A percentile compares a stretch with the other conserved stretches of the same genome.
Evolutionary conservation across 2,113 vertebrate genomes (phyloP).

Genomic region (Alethe castanea): DNA sequence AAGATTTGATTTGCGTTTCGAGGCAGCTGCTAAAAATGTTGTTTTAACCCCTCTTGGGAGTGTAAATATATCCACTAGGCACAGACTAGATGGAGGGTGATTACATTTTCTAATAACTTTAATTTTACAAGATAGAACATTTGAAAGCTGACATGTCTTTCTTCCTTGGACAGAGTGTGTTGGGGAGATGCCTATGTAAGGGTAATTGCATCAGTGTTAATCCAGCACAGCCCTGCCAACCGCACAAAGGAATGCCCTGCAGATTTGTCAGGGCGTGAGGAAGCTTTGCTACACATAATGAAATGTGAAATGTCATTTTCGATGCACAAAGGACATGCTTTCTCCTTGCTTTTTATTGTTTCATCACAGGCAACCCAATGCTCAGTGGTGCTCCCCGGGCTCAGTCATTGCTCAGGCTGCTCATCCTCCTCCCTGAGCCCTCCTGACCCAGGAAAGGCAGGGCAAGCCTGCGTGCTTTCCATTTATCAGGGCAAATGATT

Average conservation of each 20-base stretch:
- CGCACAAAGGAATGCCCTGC: neutral
- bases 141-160: neutral
- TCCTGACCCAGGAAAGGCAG: neutral
- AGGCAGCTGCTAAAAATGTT: constrained; percentile 42
- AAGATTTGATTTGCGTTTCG: neutral
- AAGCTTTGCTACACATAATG: neutral
- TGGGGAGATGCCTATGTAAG: neutral
- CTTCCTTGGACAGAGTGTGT: neutral
- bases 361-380: neutral
- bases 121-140: neutral
- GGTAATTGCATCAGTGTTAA: neutral
- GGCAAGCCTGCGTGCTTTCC: neutral
- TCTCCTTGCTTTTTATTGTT: neutral
- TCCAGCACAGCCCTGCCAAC: neutral
- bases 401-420: fast-evolving
- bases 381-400: neutral
- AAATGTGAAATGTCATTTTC: neutral
- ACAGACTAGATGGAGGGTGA: neutral
- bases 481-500: neutral
- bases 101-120: constrained; percentile 34
- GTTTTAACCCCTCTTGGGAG: constrained; percentile 28
- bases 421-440: fast-evolving
- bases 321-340: neutral
- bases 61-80: neutral
- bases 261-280: neutral